phyloP scores from a whole-genome alignment of 2,113 vertebrate genomes.

The Aix galericulata region DNA sequence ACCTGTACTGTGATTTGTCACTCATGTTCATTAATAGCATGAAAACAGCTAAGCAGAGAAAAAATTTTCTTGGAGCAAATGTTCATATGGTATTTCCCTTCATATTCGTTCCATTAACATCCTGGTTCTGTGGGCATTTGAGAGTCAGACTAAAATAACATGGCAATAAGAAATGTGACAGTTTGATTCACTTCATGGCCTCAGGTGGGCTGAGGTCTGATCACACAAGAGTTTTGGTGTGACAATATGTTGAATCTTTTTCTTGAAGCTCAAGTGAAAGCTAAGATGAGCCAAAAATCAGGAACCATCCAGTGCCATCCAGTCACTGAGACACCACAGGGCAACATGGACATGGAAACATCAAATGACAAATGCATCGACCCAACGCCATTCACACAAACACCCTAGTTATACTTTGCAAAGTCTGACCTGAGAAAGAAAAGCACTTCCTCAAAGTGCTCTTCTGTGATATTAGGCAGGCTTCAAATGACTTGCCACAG shows the following conservation, averaged over 20 bases:
- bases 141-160: not conserved
- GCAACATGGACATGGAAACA: not conserved
- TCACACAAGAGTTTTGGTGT: not conserved
- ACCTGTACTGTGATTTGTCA: not conserved
- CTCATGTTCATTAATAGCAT: not conserved
- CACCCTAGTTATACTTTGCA: not conserved
- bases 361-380: not conserved
- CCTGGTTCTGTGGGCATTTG: not conserved
- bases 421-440: conserved; percentile 7
- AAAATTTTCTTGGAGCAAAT: not conserved
- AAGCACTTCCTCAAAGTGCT: conserved; percentile 12
- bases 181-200: not conserved
- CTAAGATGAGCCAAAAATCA: not conserved
- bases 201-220: not conserved
- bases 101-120: not conserved
- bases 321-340: not conserved
- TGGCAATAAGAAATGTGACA: not conserved
- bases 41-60: not conserved
- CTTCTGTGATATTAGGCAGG: conserved; percentile 21
- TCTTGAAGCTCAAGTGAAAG: not conserved
- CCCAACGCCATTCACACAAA: not conserved
- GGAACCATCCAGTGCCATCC: not conserved
- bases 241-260: not conserved
- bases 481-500: not conserved
- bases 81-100: not conserved